phyloP scores from a whole-genome alignment of 2,113 vertebrate genomes.

The Elgaria multicarinata region DNA sequence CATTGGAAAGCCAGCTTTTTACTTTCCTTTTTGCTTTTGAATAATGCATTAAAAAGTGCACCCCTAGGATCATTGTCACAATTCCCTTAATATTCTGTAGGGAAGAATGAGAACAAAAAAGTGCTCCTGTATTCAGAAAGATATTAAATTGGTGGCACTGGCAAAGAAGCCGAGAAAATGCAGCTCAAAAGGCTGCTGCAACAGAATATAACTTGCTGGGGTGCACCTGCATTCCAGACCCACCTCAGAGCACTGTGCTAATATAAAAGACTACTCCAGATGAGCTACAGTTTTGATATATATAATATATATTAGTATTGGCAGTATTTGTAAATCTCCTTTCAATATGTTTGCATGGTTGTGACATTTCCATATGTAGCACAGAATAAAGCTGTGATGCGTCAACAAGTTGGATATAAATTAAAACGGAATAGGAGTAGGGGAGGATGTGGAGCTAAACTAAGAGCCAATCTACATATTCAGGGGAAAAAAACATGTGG shows the following conservation, averaged over 20 bases:
- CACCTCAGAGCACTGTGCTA: neutral
- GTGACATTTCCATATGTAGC: neutral
- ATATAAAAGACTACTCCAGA: neutral
- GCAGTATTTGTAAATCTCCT: neutral
- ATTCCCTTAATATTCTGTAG: slow-evolving; percentile 1
- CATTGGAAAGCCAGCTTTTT: slow-evolving; percentile 39
- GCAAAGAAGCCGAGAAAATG: neutral
- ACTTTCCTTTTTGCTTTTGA: slow-evolving; percentile 59
- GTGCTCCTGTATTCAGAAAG: slow-evolving; percentile 30
- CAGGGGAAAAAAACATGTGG: neutral
- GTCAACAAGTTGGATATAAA: neutral
- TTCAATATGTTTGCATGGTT: neutral
- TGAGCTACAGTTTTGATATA: neutral
- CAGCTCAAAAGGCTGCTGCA: neutral
- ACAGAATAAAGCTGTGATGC: neutral
- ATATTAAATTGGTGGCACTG: slow-evolving; percentile 15
- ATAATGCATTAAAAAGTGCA: slow-evolving; percentile 65
- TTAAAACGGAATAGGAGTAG: neutral
- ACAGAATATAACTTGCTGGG: neutral
- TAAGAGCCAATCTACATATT: neutral
- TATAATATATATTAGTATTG: no score
- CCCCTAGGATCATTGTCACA: slow-evolving; percentile 54
- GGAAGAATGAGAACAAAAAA: slow-evolving; percentile 38
- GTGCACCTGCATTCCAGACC: neutral
- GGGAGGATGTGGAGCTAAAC: neutral